Evolutionary conservation across 2,797 vertebrate genomes (phyloP).

Genomic region (Fratercula arctica): DNA sequence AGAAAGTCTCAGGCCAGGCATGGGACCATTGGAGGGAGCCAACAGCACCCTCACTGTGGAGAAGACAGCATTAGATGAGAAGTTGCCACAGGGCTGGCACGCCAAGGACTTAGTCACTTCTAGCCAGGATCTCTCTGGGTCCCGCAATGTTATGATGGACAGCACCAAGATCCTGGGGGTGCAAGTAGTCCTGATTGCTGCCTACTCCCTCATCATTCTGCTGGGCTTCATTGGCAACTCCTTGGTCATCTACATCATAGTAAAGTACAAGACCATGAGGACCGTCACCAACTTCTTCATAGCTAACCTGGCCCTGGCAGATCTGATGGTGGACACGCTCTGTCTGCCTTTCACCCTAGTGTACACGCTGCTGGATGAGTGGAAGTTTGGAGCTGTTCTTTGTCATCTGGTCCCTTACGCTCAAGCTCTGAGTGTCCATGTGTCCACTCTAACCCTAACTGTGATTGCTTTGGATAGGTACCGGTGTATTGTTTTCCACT

Average conservation of each 20-base stretch:
- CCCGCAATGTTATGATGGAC: constrained; percentile 82
- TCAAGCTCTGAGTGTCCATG: constrained; percentile 91
- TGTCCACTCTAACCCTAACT: constrained; percentile 89
- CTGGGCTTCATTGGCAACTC: constrained; percentile 88
- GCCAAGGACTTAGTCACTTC: constrained; percentile 66
- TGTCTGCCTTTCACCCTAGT: constrained; percentile 91
- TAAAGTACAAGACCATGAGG: constrained; percentile 90
- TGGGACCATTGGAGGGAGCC: constrained; percentile 80
- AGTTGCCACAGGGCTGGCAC: constrained; percentile 49
- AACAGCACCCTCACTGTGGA: constrained; percentile 80
- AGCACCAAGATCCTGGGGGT: constrained; percentile 89
- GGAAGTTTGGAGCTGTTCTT: constrained; percentile 90
- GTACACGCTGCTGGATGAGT: constrained; percentile 90
- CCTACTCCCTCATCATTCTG: constrained; percentile 90
- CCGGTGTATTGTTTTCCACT: constrained; percentile 90
- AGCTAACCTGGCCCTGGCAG: constrained; percentile 91
- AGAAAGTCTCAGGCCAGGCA: constrained; percentile 44
- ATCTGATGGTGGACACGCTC: constrained; percentile 89
- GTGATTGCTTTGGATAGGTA: constrained; percentile 92
- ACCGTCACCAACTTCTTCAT: constrained; percentile 96
- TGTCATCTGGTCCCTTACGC: constrained; percentile 91
- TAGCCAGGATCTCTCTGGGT: constrained; percentile 71
- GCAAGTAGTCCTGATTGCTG: constrained; percentile 85
- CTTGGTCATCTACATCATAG: constrained; percentile 90
- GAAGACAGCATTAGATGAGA: constrained; percentile 59